A percentile compares a stretch with the other conserved stretches of the same genome.
These are phyloP conservation scores for Hypotaenidia okinawae DNA, from an alignment of 2,797 vertebrate species.

Conservation along the genomic window DNA sequence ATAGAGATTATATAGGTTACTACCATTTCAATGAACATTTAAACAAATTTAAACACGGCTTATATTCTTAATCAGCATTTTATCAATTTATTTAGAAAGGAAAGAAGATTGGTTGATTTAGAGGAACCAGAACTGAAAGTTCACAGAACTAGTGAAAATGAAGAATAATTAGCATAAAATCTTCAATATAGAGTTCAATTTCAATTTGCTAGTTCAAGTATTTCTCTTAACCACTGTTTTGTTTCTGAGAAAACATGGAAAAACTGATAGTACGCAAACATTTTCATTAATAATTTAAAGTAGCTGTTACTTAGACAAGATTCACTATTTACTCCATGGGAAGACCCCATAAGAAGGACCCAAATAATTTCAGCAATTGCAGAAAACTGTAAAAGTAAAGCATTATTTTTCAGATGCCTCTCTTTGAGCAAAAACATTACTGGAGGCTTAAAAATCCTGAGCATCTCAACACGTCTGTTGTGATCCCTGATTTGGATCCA, in stretches of 20 bases:
- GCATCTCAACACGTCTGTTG: not conserved
- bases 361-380: not conserved
- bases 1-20: not conserved
- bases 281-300: not conserved
- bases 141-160: not conserved
- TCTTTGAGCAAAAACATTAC: not conserved
- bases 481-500: not conserved
- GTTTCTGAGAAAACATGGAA: not conserved
- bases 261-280: not conserved
- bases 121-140: not conserved
- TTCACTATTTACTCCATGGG: not conserved
- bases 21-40: not conserved
- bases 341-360: not conserved
- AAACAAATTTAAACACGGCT: not conserved
- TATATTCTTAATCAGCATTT: not conserved
- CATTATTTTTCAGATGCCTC: not conserved
- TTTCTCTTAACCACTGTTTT: not conserved
- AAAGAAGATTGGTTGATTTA: not conserved
- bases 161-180: not conserved
- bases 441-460: rapidly evolving
- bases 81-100: not conserved
- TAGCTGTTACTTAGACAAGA: not conserved
- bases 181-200: not conserved
- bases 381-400: not conserved
- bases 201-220: not conserved